Conservation (phyloP, 2,113 vertebrate genomes). For the Oncorhynchus kisutch region DNA sequence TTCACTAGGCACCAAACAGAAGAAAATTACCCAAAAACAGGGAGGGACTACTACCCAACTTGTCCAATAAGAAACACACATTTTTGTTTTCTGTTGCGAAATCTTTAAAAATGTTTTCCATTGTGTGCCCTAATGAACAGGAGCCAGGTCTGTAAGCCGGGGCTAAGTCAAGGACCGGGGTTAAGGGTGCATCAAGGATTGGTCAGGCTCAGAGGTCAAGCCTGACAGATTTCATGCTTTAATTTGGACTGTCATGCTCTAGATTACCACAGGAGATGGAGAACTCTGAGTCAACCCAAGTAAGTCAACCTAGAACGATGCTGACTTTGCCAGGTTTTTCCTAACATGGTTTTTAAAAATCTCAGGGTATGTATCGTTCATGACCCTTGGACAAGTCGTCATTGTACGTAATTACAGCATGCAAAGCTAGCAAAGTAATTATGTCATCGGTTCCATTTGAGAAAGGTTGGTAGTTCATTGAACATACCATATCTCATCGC, state of each 20-base stretch:
- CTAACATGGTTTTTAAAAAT: slow-evolving; percentile 13
- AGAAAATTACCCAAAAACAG: too few species aligned
- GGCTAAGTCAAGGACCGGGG: slow-evolving; percentile 37
- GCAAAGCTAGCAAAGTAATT: not conserved
- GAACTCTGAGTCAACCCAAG: not conserved
- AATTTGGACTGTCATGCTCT: slow-evolving; percentile 40
- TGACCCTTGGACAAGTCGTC: slow-evolving; percentile 12
- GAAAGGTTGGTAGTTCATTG: not conserved
- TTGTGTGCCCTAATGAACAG: too few species aligned
- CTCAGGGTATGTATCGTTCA: not conserved
- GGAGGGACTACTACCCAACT: slow-evolving; percentile 24
- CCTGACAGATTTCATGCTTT: slow-evolving; percentile 49
- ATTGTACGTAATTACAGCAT: slow-evolving; percentile 26
- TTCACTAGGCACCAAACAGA: too few species aligned
- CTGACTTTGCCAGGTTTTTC: slow-evolving; percentile 11
- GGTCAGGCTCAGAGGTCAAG: slow-evolving; percentile 47
- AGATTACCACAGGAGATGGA: slow-evolving; percentile 20
- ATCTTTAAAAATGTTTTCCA: too few species aligned
- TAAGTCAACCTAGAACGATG: not conserved
- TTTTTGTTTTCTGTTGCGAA: too few species aligned
- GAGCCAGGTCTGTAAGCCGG: slow-evolving; percentile 25
- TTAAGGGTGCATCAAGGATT: slow-evolving; percentile 37
- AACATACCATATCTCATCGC: not conserved
- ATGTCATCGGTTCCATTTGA: not conserved
- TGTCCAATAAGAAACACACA: too few species aligned